These are phyloP conservation scores for Drosophila ananassae DNA, from an alignment of 1,140 invertebrate genomes.

Conservation along the genomic window DNA sequence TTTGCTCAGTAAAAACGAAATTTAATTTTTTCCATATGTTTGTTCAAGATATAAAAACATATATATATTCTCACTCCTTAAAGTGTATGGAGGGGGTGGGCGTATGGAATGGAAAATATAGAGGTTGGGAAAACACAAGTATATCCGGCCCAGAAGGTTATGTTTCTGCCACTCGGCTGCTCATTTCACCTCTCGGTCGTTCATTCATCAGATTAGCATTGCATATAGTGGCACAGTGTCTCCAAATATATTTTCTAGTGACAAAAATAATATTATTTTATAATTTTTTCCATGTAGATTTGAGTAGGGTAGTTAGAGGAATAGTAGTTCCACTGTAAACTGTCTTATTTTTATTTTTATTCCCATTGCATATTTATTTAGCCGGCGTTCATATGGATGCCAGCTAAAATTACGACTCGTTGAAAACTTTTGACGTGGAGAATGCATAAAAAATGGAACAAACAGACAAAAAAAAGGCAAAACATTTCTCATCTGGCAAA, in stretches of 20 bases:
- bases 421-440: slow-evolving; percentile 68
- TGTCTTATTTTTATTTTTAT: slow-evolving; percentile 28
- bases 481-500: slow-evolving; percentile 55
- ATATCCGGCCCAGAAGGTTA: slow-evolving; percentile 33
- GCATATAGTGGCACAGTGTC: slow-evolving; percentile 48
- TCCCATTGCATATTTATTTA: slow-evolving; percentile 34
- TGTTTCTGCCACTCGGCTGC: slow-evolving; percentile 47
- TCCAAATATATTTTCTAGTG: not conserved
- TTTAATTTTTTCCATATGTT: slow-evolving; percentile 56
- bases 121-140: slow-evolving; percentile 18
- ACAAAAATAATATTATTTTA: not conserved
- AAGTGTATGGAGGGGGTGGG: slow-evolving; percentile 16
- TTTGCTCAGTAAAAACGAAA: slow-evolving; percentile 76
- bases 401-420: slow-evolving; percentile 63
- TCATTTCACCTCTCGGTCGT: slow-evolving; percentile 18
- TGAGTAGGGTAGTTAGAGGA: no score
- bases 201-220: slow-evolving; percentile 67
- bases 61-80: slow-evolving; percentile 18
- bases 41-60: slow-evolving; percentile 72
- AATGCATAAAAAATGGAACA: slow-evolving; percentile 4
- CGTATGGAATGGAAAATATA: not conserved
- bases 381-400: slow-evolving; percentile 47
- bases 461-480: slow-evolving; percentile 4
- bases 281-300: no score
- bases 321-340: slow-evolving; percentile 49